Evolutionary conservation across 2,888 invertebrate species (phyloP), one percentile per base, ranked within the genome.

Genomic region (Anodontia alba): DNA sequence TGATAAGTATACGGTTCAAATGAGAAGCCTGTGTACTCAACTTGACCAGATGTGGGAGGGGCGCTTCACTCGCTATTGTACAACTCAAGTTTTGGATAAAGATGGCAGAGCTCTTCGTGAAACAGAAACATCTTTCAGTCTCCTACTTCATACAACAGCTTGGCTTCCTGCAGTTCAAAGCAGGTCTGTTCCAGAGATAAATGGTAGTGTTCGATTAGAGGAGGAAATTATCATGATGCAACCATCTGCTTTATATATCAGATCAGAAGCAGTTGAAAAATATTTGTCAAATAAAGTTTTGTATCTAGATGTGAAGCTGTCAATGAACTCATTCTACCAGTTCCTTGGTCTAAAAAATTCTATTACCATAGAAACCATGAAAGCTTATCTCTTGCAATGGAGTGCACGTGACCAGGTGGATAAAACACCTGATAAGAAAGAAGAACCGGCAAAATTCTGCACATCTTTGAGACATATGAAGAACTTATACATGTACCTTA

Each of bases 151-250:
- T 54, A 83, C 81, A 1, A 57, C 87, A n/a, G 71, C 78, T 15
- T 94, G 94, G 94, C 72, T 93, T 33, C 94, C 93, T 12, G 90
- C 90, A 0, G 36, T 84, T n/a, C 73, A 88, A 78, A 82, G 67
- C 0, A 74, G 81, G n/a, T 76, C 71, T 33, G 36, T 71, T 66
- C 36, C 73, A 29, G 57, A 76, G 10, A 23, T 29, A 23, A 70
- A 79, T 67, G 66, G 83, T 17, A 49, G n/a, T 23, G 72, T 83
- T 3, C 51, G 23, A 1, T 66, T 46, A 7, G 33, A 62, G 15
- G 66, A 49, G 20, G 62, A 68, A 5, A 43, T 84, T 46, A 67
- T 73, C 7, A 78, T 85, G 62, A 80, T 76, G 80, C 73, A 77
- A 67, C 84, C 90, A 17, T 77, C 77, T 17, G 36, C 74, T 67